Evolutionary conservation across 2,888 invertebrate genomes (phyloP), one percentile per base, ranked within the genome.

Genomic region (Nomada goodeniana): DNA sequence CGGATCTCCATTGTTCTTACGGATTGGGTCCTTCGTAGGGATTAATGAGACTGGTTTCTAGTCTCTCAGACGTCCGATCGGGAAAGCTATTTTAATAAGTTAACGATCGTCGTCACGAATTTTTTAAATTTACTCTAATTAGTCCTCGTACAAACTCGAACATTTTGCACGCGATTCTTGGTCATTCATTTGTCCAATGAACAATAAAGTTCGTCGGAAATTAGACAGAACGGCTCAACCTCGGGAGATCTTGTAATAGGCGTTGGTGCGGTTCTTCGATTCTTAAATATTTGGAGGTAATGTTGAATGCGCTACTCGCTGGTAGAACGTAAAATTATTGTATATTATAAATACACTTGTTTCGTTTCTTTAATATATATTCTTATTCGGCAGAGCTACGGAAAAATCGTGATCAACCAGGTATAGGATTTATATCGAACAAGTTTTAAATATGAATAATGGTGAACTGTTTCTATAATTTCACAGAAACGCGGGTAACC

Each of bases 1-100:
- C 61, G 81, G 86, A 87, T 85, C 78, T 84, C 86, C 81, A 89
- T 90, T 90, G 89, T 90, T 82, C 87, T 83, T 81, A 85, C 75
- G 80, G 89, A 90, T 90, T 86, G 87, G 82, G 83, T 87, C 82
- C 88, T 87, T 83, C 80, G 74, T 68, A 53, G 55, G 75, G 83
- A 88, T 89, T 89, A 88, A 89, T 85, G 84, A 88, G 84, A 88
- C 79, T 65, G 80, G 77, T 65, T 79, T 80, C 71, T 64, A 63
- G 76, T 59, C 26, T 72, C 78, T 68, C 70, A 71, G 80, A 59
- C 70, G 63, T 77, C 60, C 70, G 84, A 89, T 88, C 77, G 79
- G 80, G 52, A 67, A 36, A 63, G 60, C 65, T 74, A 76, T 65
- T 67, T 67, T 80, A 78, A 82, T 73, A 75, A 78, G 60, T 86